These are phyloP conservation scores for Augochlora pura DNA, from an alignment of 1,140 invertebrate species.

Conservation along the genomic window DNA sequence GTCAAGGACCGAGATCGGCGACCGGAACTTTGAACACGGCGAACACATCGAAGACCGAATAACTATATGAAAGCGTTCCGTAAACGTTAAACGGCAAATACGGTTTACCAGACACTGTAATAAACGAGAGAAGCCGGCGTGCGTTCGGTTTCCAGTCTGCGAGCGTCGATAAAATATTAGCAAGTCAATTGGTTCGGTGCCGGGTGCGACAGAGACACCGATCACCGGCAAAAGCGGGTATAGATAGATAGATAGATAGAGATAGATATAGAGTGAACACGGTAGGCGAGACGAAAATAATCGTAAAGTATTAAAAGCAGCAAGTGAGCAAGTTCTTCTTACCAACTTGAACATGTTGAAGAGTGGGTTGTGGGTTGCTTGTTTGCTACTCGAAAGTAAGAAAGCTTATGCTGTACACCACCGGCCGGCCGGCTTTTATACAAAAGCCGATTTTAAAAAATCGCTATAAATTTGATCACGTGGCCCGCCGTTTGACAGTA, in stretches of 20 bases:
- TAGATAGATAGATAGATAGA: no score
- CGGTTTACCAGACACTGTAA: no score
- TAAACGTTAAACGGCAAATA: no score
- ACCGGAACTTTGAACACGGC: background rate
- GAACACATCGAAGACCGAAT: background rate
- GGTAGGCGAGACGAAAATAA: background rate
- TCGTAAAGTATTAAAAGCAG: background rate
- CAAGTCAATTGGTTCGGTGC: no score
- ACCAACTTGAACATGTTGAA: constrained; percentile 81
- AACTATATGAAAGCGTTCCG: background rate
- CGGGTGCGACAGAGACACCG: no score
- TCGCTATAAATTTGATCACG: constrained; percentile 67
- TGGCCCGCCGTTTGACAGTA: constrained; percentile 60
- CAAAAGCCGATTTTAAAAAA: constrained; percentile 70
- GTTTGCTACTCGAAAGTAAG: constrained; percentile 75
- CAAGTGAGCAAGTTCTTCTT: constrained; percentile 59
- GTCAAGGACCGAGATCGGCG: background rate
- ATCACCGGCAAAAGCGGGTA: no score
- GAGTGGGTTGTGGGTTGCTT: constrained; percentile 62
- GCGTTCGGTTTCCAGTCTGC: no score
- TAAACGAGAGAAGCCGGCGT: no score
- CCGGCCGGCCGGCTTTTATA: constrained; percentile 73
- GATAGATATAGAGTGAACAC: no score
- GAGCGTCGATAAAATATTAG: no score
- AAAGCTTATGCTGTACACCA: constrained; percentile 71